phyloP scores from a whole-genome alignment of 2,797 vertebrate species.

The Okamejei kenojei region DNA sequence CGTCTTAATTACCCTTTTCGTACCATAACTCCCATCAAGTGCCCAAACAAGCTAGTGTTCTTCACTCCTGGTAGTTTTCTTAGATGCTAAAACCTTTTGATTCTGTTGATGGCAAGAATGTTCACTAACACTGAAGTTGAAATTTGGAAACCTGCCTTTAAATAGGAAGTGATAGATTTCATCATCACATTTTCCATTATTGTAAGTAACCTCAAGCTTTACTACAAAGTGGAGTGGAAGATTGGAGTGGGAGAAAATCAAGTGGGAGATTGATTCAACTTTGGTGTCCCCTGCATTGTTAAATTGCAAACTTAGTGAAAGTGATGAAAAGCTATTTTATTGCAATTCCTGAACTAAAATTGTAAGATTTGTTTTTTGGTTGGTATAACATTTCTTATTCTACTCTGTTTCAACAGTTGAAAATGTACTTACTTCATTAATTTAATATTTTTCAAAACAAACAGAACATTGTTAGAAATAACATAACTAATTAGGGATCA shows the following conservation, averaged over 20 bases:
- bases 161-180: not conserved
- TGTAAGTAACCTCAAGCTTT: not conserved
- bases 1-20: not conserved
- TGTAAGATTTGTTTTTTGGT: not conserved
- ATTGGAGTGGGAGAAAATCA: not conserved
- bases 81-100: not conserved
- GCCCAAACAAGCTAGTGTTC: not conserved
- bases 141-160: not conserved
- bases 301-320: not conserved
- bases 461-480: not conserved
- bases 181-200: not conserved
- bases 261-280: not conserved
- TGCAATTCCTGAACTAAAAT: not conserved
- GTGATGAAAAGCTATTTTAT: not conserved
- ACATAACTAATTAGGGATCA: not conserved
- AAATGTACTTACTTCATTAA: slow-evolving; percentile 11
- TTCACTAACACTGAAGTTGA: not conserved
- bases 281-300: not conserved
- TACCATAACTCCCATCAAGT: not conserved
- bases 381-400: not conserved
- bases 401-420: not conserved
- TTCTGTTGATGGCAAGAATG: not conserved
- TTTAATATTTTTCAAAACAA: not conserved
- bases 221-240: not conserved
- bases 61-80: not conserved